Evolutionary conservation across 2,113 vertebrate genomes (phyloP).

Genomic region (Bostrychus sinensis): DNA sequence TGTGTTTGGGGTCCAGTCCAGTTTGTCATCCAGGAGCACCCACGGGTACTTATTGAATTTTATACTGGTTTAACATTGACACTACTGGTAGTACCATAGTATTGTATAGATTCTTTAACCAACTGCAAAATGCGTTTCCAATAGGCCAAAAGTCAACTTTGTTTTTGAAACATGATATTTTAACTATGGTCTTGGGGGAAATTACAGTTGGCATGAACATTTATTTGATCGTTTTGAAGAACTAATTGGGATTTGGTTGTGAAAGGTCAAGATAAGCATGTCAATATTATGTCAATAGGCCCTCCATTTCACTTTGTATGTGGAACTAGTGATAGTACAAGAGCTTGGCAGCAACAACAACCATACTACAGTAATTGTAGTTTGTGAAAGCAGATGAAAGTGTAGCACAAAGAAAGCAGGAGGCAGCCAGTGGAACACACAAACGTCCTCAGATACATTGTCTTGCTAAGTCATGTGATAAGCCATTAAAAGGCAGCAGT

Average conservation of each 20-base stretch:
- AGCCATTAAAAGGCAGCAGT: conserved; percentile 37
- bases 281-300: background rate
- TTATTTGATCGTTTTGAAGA: conserved; percentile 1
- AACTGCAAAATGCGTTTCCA: background rate
- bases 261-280: conserved; percentile 1
- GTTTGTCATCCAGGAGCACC: too few species aligned
- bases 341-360: background rate
- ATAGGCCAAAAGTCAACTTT: background rate
- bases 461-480: conserved; percentile 13
- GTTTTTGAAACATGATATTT: conserved; percentile 5
- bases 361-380: too few species aligned
- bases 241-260: background rate
- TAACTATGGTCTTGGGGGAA: conserved; percentile 3
- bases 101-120: background rate
- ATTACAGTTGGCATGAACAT: background rate
- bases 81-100: background rate
- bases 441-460: conserved; percentile 5
- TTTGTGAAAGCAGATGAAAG: too few species aligned
- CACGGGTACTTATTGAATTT: too few species aligned
- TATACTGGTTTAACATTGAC: too few species aligned
- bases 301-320: background rate
- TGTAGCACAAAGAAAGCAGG: too few species aligned
- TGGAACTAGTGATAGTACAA: background rate
- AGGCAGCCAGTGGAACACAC: too few species aligned
- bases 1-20: too few species aligned